Evolutionary conservation across 2,888 invertebrate genomes (phyloP), one percentile per base, ranked within the genome.

Genomic region (Callyntrura sp.): DNA sequence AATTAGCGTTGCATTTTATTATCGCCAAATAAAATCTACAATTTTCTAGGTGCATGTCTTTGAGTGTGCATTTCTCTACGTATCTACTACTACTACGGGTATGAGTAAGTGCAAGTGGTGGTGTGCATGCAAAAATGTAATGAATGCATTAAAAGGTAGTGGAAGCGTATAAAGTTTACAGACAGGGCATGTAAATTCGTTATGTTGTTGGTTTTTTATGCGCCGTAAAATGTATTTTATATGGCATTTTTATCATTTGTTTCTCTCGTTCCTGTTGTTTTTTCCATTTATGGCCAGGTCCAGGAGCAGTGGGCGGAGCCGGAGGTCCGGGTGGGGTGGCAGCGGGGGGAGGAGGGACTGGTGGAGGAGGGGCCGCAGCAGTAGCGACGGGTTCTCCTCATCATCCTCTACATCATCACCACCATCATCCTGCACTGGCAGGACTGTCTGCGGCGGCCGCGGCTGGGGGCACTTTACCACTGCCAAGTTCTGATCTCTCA

Each of bases 191-290:
- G 73, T n/a, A n/a, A n/a, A n/a, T 23, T 12, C 5, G 28, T 79
- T 79, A 57, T 28, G 28, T 55, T 70, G 48, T 20, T 90, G 35
- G 6, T 60, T 51, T n/a, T 43, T n/a, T 62, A 62, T 20, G 20
- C 35, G 91, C 51, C 73, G 84, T 81, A 78, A 90, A 78, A 43
- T 45, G 20, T 35, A 51, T 73, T 43, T 55, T 11, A 48, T 65
- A 20, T 82, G 11, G 20, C 9, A 23, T 65, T 57, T 45, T 70
- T 57, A 25, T 78, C 55, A 60, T 60, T 25, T n/a, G n/a, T n/a
- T n/a, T n/a, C n/a, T n/a, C 88, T 89, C 91, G 20, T 93, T 94
- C 48, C 96, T 98, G 98, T 98, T 93, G 98, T 99, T 8, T 99
- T n/a, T n/a, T n/a, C n/a, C 95, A 93, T 96, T 96, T 0, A 95